Conservation (phyloP, 2,888 invertebrate species). For the Boloria selene region DNA sequence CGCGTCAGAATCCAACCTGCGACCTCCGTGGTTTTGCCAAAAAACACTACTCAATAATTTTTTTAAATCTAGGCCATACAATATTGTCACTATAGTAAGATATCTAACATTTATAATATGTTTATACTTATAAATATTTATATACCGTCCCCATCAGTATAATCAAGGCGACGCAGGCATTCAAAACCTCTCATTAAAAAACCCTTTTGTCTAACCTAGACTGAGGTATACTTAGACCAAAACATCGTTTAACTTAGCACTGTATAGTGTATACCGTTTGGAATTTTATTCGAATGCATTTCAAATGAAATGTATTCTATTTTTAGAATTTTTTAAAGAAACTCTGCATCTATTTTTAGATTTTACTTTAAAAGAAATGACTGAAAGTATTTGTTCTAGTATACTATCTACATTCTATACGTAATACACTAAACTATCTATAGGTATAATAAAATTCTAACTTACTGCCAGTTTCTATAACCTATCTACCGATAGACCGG, state of each 20-base stretch:
- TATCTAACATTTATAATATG: too few relatives aligned
- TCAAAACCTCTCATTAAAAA: slow-evolving; percentile 36
- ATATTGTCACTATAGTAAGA: too few relatives aligned
- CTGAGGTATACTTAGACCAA: slow-evolving; percentile 8
- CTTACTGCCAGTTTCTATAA: too few relatives aligned
- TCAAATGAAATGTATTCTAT: slow-evolving; percentile 12
- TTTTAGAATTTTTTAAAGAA: background rate
- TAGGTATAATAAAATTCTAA: too few relatives aligned
- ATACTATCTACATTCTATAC: too few relatives aligned
- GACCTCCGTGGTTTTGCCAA: too few relatives aligned
- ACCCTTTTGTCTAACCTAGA: slow-evolving; percentile 33
- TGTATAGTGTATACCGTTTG: background rate
- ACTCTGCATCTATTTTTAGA: background rate
- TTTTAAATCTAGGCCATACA: background rate
- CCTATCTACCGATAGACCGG: too few relatives aligned
- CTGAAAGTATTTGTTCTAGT: background rate
- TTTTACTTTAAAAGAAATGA: background rate
- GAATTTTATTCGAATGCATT: slow-evolving; percentile 5
- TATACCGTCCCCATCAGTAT: background rate
- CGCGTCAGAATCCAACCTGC: too few relatives aligned
- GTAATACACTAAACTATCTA: too few relatives aligned
- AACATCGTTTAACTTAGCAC: slow-evolving; percentile 20
- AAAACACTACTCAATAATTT: background rate
- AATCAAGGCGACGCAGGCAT: slow-evolving; percentile 15
- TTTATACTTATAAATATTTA: slow-evolving; percentile 5